Evolutionary conservation across 2,888 invertebrate genomes (phyloP).

Genomic region (Plebejus anna): DNA sequence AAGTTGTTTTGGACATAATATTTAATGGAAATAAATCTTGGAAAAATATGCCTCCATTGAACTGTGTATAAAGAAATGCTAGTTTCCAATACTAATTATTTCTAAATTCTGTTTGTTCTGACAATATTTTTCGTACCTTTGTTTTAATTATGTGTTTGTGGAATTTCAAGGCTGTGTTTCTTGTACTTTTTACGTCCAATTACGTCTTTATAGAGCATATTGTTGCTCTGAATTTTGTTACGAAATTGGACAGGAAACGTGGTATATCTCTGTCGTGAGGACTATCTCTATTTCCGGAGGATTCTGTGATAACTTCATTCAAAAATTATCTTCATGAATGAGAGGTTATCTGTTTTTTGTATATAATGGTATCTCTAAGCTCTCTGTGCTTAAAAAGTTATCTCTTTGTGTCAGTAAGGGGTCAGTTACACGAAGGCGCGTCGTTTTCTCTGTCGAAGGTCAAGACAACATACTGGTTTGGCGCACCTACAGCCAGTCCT

Average conservation of each 20-base stretch:
- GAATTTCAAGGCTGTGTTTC: not conserved
- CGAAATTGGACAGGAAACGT: not conserved
- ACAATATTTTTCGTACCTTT: not conserved
- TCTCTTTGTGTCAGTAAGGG: conserved; percentile 22
- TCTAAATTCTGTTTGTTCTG: not conserved
- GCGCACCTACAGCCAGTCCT: conserved; percentile 58
- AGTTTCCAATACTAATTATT: not conserved
- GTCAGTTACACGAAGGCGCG: conserved; percentile 32
- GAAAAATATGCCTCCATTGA: too few species aligned
- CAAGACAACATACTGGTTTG: conserved; percentile 47
- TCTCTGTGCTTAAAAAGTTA: not conserved
- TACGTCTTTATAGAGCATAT: not conserved
- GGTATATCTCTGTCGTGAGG: not conserved
- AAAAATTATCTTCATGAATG: not conserved
- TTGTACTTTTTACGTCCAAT: not conserved
- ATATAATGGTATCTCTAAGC: too few species aligned
- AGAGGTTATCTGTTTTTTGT: too few species aligned
- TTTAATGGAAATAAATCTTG: too few species aligned
- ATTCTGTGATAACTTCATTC: not conserved
- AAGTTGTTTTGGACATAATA: too few species aligned
- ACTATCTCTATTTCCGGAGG: conserved; percentile 13
- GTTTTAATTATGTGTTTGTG: not conserved
- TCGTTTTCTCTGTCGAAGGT: conserved; percentile 43
- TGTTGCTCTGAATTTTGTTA: not conserved
- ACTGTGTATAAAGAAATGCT: too few species aligned